Percentiles rank a stretch among this genome's conserved stretches.
Evolutionary conservation across 2,797 vertebrate species (phyloP).

Genomic region (Poeciliopsis paucimaculata): DNA sequence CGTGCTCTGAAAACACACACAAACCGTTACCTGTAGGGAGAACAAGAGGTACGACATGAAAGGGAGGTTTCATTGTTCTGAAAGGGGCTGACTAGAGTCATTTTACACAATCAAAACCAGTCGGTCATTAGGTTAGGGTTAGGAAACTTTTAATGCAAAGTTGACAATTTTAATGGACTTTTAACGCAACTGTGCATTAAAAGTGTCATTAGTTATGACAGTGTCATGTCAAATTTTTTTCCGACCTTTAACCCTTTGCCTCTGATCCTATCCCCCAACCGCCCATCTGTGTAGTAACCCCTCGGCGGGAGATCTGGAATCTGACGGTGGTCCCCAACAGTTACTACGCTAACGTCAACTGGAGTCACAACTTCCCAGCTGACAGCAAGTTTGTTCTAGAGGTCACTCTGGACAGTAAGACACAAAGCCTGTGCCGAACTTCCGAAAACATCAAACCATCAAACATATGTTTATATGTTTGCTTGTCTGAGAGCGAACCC

Average conservation of each 20-base stretch:
- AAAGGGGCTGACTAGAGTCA: neutral
- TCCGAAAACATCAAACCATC: neutral
- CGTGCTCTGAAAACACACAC: neutral
- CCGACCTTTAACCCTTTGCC: constrained; percentile 78
- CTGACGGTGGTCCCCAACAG: constrained; percentile 95
- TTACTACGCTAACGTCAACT: constrained; percentile 98
- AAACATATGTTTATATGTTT: neutral
- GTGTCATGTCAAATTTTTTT: neutral
- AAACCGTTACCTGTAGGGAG: neutral
- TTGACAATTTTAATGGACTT: too few species aligned
- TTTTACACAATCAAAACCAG: neutral
- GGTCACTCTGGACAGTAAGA: constrained; percentile 98
- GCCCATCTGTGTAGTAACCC: constrained; percentile 82
- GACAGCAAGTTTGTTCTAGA: constrained; percentile 98
- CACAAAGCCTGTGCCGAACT: neutral
- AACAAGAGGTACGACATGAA: neutral
- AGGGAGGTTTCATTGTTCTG: neutral
- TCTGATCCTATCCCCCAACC: constrained; percentile 51
- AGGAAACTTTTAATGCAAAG: too few species aligned
- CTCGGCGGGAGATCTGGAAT: constrained; percentile 90
- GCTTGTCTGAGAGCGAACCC: neutral
- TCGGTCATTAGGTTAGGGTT: too few species aligned
- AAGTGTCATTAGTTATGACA: too few species aligned
- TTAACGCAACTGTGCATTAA: too few species aligned
- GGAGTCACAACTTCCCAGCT: constrained; percentile 94